A percentile compares a stretch with the other conserved stretches of the same genome.
Conservation (phyloP, 1,140 invertebrate genomes). For the Drosophila kohkoa region DNA sequence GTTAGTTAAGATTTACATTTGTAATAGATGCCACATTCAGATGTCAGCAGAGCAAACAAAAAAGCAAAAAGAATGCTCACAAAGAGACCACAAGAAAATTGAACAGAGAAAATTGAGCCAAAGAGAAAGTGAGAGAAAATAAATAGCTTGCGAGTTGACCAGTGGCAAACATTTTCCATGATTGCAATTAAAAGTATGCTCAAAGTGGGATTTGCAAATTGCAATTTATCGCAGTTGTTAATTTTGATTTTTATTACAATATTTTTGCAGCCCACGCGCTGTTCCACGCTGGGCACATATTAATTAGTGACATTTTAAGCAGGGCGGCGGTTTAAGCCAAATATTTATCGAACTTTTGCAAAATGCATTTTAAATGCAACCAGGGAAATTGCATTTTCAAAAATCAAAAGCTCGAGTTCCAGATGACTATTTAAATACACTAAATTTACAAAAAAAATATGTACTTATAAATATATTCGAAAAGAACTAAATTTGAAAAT, state of each 20-base stretch:
- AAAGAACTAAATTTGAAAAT: too few species aligned
- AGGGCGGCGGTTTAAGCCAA: constrained; percentile 6
- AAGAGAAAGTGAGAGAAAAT: not conserved
- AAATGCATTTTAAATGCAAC: constrained; percentile 38
- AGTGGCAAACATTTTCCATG: too few species aligned
- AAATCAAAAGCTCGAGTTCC: not conserved
- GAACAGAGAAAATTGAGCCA: not conserved
- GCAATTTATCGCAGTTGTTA: constrained; percentile 24
- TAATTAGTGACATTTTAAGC: constrained; percentile 30
- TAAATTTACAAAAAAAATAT: not conserved
- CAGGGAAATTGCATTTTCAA: constrained; percentile 1
- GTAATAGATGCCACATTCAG: not conserved
- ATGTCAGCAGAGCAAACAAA: not conserved
- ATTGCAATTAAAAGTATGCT: constrained; percentile 14
- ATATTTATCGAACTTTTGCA: constrained; percentile 32
- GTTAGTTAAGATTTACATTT: constrained; percentile 12
- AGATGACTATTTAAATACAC: not conserved
- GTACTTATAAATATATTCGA: too few species aligned
- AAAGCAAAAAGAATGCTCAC: not conserved
- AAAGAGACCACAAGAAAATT: not conserved
- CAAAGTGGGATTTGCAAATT: constrained; percentile 6
- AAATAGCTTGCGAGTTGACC: not conserved
- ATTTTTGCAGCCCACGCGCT: not conserved
- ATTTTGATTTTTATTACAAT: constrained; percentile 5
- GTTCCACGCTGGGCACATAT: constrained; percentile 10